Evolutionary conservation across 35 echinoderm and acorn worm genomes (phyloP).

Genomic region (Anneissia japonica): DNA sequence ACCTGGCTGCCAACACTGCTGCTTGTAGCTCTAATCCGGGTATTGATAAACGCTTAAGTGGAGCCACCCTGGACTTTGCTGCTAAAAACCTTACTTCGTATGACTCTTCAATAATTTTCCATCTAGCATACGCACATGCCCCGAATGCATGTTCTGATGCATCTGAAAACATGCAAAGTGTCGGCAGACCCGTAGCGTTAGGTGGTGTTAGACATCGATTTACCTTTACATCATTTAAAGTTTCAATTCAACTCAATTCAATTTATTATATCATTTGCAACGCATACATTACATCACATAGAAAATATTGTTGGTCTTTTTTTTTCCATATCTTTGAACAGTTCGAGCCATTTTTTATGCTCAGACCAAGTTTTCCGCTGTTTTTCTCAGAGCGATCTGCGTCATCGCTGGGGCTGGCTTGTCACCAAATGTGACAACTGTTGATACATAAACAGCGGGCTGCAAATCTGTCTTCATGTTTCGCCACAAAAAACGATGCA

Average conservation of each 20-base stretch:
- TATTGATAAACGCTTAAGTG: constrained; percentile 33
- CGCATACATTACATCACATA: too few relatives aligned
- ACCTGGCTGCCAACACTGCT: constrained; percentile 30
- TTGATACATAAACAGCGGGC: constrained; percentile 52
- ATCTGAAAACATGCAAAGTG: constrained; percentile 52
- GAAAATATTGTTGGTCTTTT: too few relatives aligned
- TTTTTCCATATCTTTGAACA: too few relatives aligned
- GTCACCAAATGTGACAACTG: constrained; percentile 63
- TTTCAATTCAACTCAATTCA: neutral
- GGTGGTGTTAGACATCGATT: constrained; percentile 46
- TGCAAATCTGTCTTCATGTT: neutral
- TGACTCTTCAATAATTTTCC: neutral
- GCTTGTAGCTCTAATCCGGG: constrained; percentile 46
- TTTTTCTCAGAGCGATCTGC: too few relatives aligned
- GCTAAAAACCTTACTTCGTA: constrained; percentile 44
- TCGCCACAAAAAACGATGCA: constrained; percentile 69
- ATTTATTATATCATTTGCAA: too few relatives aligned
- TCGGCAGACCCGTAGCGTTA: constrained; percentile 6
- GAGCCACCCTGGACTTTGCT: constrained; percentile 57
- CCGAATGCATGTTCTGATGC: constrained; percentile 52
- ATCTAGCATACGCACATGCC: constrained; percentile 53
- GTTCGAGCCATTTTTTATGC: neutral
- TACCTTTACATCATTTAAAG: constrained; percentile 2
- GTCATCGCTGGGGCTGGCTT: constrained; percentile 68
- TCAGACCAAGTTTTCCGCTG: neutral